Conservation (phyloP, 2,888 invertebrate species). For the Anagyrus pseudococci region DNA sequence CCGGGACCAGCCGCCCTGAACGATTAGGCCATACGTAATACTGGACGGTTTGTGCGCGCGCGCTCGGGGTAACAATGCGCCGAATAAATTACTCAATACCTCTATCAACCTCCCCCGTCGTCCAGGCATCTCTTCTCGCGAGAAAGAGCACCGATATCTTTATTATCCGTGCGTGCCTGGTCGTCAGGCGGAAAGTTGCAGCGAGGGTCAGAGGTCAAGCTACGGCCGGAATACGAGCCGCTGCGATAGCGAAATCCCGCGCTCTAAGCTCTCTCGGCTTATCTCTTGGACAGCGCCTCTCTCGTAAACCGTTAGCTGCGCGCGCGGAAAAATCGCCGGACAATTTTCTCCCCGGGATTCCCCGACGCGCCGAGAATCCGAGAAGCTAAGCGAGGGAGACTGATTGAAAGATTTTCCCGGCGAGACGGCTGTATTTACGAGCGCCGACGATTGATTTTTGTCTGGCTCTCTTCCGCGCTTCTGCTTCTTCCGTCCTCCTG, state of each 20-base stretch:
- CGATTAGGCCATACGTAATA: slow-evolving; percentile 2
- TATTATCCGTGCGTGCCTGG: slow-evolving; percentile 22
- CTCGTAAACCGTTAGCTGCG: slow-evolving; percentile 19
- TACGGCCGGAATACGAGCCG: slow-evolving; percentile 38
- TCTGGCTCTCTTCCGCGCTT: no score
- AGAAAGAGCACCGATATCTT: slow-evolving; percentile 36
- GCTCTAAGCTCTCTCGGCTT: neutral
- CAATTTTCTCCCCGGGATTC: slow-evolving; percentile 27
- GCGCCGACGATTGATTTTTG: slow-evolving; percentile 10
- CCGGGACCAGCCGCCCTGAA: neutral
- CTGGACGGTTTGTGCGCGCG: neutral
- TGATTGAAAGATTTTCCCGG: slow-evolving; percentile 20
- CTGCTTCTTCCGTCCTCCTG: no score
- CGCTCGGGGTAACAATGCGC: neutral
- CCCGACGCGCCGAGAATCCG: slow-evolving; percentile 37
- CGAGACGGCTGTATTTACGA: slow-evolving; percentile 1
- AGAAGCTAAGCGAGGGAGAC: slow-evolving; percentile 47
- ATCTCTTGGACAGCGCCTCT: slow-evolving; percentile 8
- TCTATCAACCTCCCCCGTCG: neutral
- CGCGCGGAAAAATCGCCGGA: slow-evolving; percentile 26
- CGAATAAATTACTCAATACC: slow-evolving; percentile 29
- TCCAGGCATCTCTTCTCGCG: neutral
- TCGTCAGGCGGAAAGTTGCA: neutral
- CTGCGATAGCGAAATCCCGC: slow-evolving; percentile 9
- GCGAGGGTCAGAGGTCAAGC: slow-evolving; percentile 36